Conservation (phyloP, 2,113 vertebrate species). For the Mionectes macconnelli region DNA sequence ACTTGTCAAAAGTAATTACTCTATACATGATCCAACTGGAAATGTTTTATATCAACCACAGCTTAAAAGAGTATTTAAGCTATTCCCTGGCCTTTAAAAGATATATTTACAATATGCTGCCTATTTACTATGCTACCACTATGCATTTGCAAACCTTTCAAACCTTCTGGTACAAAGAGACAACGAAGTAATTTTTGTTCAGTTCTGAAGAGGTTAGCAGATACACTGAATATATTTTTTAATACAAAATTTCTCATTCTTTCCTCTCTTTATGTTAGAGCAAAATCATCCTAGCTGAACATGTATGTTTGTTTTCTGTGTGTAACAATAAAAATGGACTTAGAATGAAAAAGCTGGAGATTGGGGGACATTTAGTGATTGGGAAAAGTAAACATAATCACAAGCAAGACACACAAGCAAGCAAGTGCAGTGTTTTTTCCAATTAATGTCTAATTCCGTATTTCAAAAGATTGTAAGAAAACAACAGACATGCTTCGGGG, state of each 20-base stretch:
- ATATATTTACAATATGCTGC: background rate
- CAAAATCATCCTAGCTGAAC: background rate
- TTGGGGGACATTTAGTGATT: background rate
- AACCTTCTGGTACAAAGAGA: background rate
- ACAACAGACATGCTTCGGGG: background rate
- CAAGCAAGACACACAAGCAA: background rate
- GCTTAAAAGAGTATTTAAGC: slow-evolving; percentile 11
- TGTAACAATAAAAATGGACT: background rate
- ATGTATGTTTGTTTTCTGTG: background rate
- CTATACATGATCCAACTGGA: slow-evolving; percentile 6
- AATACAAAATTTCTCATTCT: background rate
- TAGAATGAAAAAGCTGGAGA: background rate
- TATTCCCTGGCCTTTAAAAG: slow-evolving; percentile 19
- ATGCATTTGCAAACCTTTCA: background rate
- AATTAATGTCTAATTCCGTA: background rate
- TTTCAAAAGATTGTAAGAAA: background rate
- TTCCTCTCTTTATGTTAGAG: background rate
- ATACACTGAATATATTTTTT: background rate
- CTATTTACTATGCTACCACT: background rate
- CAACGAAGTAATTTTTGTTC: background rate
- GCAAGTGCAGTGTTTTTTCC: background rate
- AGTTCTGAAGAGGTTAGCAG: background rate
- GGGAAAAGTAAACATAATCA: background rate
- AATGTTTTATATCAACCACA: background rate
- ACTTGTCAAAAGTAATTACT: slow-evolving; percentile 53